Base-by-base conservation (phyloP, 2,113 vertebrate genomes). In the human region DNA sequence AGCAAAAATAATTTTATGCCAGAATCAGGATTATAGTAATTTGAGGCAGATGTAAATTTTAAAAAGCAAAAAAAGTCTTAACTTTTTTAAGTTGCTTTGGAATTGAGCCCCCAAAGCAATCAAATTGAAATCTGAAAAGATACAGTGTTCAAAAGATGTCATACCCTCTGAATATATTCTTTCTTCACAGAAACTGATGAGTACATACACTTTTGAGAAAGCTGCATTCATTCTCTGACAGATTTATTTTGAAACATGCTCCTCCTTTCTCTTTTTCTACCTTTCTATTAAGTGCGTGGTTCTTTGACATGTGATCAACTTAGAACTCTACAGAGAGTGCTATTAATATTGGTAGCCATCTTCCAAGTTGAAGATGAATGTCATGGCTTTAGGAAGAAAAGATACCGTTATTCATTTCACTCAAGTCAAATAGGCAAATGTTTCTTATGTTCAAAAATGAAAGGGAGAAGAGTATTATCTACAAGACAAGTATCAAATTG, bases 41-140 rank as follows among this genome's bases (percentile, higher is more conserved):
- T 96, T 96, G 90, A 92, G 55, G 8, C 59, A 96, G 20, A 95
- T 72, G 30, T 13, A 86, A 30, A 87, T 86, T 73, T 94, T 88
- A 40, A 85, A 96, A 96, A 89, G 48, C 61, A 89, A 90, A 81
- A 72, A 88, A 78, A 82, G 0, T 93, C 90, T 95, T 66, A 93
- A 92, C 48, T 90, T 64, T 64, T 64, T 64, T 30, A 30, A 30
- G 27, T 64, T 30, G 27, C 61, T 64, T 64, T 30, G 55, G 61
- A 91, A 96, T 20, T 59, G 18, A 20, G 3, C 27, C 57, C 35
- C 18, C 32, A 81, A 32, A 78, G 52, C n/a, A 50, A 17, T 68
- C 59, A 80, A 40, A 75, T 30, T 89, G 48, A 89, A 94, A 94
- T 78, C 48, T 82, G 14, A 78, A 83, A 91, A 94, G 57, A 82